Conservation (phyloP, 2,888 invertebrate species). For the Ditylenchus weischeri region DNA sequence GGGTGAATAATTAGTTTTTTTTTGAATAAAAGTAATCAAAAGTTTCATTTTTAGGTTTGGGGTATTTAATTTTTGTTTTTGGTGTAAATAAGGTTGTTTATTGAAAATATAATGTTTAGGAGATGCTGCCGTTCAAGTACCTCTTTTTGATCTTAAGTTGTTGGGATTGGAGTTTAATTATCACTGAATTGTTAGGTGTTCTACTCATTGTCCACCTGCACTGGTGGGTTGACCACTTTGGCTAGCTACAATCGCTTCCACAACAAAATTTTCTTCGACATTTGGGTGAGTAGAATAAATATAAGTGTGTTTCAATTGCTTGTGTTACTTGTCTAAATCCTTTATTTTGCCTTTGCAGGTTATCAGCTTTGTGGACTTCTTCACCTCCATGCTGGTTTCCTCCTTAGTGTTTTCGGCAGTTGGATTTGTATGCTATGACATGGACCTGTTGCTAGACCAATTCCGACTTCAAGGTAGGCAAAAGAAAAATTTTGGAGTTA, state of each 20-base stretch:
- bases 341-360: slow-evolving; percentile 53
- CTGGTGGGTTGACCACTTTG: slow-evolving; percentile 81
- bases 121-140: slow-evolving; percentile 78
- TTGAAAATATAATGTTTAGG: slow-evolving; percentile 67
- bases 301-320: no score
- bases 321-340: no score
- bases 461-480: slow-evolving; percentile 53
- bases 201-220: slow-evolving; percentile 79
- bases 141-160: no score
- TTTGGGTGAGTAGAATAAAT: slow-evolving; percentile 26
- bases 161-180: no score
- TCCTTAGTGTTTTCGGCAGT: slow-evolving; percentile 78
- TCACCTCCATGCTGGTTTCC: slow-evolving; percentile 77
- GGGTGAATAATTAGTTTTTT: slow-evolving; percentile 58
- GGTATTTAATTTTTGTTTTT: not conserved
- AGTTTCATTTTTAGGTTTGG: slow-evolving; percentile 5
- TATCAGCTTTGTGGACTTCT: slow-evolving; percentile 74
- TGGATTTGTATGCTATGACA: slow-evolving; percentile 75
- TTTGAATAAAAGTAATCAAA: not conserved
- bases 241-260: slow-evolving; percentile 81
- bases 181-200: slow-evolving; percentile 61
- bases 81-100: slow-evolving; percentile 57
- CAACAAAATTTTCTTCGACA: slow-evolving; percentile 71
- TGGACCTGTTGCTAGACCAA: slow-evolving; percentile 65
- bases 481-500: not conserved